These are phyloP conservation scores for Drosophila sproati DNA, from an alignment of 1,140 invertebrate species.

Conservation along the genomic window DNA sequence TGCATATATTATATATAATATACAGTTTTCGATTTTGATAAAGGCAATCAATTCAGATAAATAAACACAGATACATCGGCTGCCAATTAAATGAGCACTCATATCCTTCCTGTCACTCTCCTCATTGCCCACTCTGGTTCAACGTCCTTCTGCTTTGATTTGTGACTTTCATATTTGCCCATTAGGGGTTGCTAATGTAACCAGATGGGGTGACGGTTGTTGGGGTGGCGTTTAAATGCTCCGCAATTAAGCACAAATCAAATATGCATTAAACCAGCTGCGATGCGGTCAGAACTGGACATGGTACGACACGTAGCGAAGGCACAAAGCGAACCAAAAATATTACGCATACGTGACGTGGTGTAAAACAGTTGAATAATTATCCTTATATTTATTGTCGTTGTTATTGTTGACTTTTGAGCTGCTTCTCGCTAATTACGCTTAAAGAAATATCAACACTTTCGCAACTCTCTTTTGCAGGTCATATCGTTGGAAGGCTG, in stretches of 20 bases:
- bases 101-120: background rate
- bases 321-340: slow-evolving; percentile 10
- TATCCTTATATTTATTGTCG: background rate
- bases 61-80: background rate
- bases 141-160: slow-evolving; percentile 24
- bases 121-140: background rate
- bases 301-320: background rate
- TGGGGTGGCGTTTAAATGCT: slow-evolving; percentile 11
- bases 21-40: background rate
- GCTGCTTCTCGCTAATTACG: slow-evolving; percentile 32
- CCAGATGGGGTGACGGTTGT: background rate
- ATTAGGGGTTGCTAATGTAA: slow-evolving; percentile 10
- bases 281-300: background rate
- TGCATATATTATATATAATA: background rate
- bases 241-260: slow-evolving; percentile 53
- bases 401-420: slow-evolving; percentile 16
- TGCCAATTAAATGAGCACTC: too few species aligned
- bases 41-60: background rate
- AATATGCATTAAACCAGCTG: slow-evolving; percentile 49
- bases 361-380: slow-evolving; percentile 20
- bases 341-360: slow-evolving; percentile 74
- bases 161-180: slow-evolving; percentile 35
- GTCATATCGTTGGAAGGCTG: slow-evolving; percentile 95
- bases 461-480: slow-evolving; percentile 84
- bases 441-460: slow-evolving; percentile 1